Conservation (phyloP, 2,888 invertebrate species). For the Ophion obscuratus region DNA sequence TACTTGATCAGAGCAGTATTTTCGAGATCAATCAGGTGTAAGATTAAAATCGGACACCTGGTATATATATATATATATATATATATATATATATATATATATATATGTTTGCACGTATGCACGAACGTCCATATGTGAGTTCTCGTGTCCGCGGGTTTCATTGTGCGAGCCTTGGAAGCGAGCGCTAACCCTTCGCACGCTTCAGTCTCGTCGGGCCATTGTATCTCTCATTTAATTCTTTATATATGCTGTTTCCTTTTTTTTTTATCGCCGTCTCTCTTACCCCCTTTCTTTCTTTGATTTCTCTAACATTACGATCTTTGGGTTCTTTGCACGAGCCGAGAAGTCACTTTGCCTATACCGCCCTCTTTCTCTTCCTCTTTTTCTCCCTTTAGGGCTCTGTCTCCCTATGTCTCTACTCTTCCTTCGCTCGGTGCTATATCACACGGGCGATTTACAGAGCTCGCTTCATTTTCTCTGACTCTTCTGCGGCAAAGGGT, state of each 20-base stretch:
- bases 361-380: not conserved
- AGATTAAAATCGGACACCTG: too few relatives aligned
- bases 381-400: not conserved
- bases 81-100: too few relatives aligned
- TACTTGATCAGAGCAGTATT: too few relatives aligned
- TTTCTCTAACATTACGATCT: conserved; percentile 50
- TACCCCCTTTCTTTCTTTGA: not conserved
- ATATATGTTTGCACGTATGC: too few relatives aligned
- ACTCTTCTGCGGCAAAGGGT: conserved; percentile 14
- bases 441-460: conserved; percentile 15
- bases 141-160: conserved; percentile 5
- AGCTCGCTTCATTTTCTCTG: conserved; percentile 17
- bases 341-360: conserved; percentile 48
- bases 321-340: conserved; percentile 45
- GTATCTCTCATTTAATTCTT: conserved; percentile 62
- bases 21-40: too few relatives aligned
- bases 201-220: conserved; percentile 61
- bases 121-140: not conserved
- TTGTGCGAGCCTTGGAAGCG: conserved; percentile 72
- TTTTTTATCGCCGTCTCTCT: not conserved
- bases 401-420: not conserved
- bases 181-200: conserved; percentile 70
- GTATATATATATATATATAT: too few relatives aligned
- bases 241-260: conserved; percentile 39
- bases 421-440: conserved; percentile 5